phyloP scores from a whole-genome alignment of 2,113 vertebrate genomes.

The Solea solea region DNA sequence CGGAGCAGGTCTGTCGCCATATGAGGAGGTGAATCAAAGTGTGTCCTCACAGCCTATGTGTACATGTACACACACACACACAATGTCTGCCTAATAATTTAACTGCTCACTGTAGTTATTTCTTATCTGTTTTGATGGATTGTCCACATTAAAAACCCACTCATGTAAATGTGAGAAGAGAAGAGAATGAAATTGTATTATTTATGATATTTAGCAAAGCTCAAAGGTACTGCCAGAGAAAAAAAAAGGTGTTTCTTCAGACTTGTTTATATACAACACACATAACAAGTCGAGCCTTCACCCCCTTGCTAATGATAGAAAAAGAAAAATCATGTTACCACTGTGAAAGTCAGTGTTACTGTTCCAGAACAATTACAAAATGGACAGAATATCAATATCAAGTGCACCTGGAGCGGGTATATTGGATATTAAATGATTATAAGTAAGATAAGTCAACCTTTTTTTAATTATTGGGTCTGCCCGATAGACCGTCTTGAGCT shows the following conservation, averaged over 20 bases:
- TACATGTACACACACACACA: no score
- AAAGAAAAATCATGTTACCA: slow-evolving; percentile 11
- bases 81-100: no score
- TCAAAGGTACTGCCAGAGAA: slow-evolving; percentile 18
- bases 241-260: slow-evolving; percentile 13
- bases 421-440: not conserved
- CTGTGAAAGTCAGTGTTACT: slow-evolving; percentile 3
- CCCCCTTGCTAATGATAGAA: slow-evolving; percentile 28
- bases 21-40: no score
- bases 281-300: slow-evolving; percentile 27
- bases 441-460: no score
- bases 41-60: no score
- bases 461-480: no score
- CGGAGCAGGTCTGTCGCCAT: no score
- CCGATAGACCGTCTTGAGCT: no score
- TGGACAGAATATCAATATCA: slow-evolving; percentile 12
- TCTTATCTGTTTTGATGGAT: not conserved
- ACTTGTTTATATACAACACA: slow-evolving; percentile 32
- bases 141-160: slow-evolving; percentile 1
- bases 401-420: not conserved
- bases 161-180: not conserved
- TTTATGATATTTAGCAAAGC: slow-evolving; percentile 30
- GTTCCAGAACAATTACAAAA: not conserved
- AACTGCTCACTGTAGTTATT: no score
- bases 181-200: slow-evolving; percentile 12